Evolutionary conservation across 1,140 invertebrate species (phyloP), one percentile per base, ranked within the genome.

Genomic region (Eueides isabella): DNA sequence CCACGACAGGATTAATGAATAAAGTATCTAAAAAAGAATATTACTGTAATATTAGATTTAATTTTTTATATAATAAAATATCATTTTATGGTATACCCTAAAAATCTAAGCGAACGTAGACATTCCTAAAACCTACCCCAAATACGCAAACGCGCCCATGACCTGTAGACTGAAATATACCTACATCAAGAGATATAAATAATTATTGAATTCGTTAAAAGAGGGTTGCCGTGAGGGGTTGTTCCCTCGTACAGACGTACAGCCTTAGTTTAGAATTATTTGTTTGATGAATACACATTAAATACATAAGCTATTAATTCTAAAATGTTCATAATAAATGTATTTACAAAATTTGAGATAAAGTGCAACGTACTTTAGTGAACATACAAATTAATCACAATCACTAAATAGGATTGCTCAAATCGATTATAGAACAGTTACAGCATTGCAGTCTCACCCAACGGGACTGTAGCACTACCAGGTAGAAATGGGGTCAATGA

Each of bases 151-250:
- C 48, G 23, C 48, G 48, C 19, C 19, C 33, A 23, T 67, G 48
- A 65, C 33, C 64, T 69, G 55, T 48, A 69, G 67, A 74, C 66
- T 73, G 38, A 69, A 70, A 74, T 28, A 74, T 74, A 69, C 41
- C 30, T 74, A 72, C 35, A 65, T 65, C 69, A 61, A 62, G 29
- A 69, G 61, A 74, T 64, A 64, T 64, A 65, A 69, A 69, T 65
- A 26, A 74, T 74, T 74, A 74, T 74, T 69, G 67, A 74, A 74
- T 74, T 65, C 62, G 61, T 65, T 74, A 65, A 68, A 68, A 68
- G 67, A 74, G 72, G 72, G 72, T 74, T 74, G 67, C 29, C 44
- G 33, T n/a, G 61, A 74, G 66, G 72, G 72, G 72, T 74, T 67
- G 72, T 19, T 64, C 72, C 72, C 72, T 65, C 66, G 61, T 28